Conservation (phyloP, 1,140 invertebrate species). For the Eciton burchellii region DNA sequence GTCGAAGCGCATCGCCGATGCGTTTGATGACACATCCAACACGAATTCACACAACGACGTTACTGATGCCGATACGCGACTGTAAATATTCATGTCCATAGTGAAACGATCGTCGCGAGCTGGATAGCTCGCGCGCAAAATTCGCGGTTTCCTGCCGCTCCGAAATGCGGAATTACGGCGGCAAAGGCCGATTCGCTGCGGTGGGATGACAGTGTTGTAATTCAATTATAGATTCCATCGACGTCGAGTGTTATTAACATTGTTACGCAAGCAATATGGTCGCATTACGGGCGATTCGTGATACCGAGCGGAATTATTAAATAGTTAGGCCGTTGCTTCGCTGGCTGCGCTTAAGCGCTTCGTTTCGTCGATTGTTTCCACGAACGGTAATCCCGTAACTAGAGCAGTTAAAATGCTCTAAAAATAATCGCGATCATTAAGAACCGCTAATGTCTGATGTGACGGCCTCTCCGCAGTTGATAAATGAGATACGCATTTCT, state of each 20-base stretch:
- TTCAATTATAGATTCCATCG: slow-evolving; percentile 56
- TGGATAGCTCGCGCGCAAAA: slow-evolving; percentile 18
- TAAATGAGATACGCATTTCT: no score
- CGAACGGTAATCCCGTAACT: slow-evolving; percentile 24
- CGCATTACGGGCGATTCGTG: slow-evolving; percentile 37
- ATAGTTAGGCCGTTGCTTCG: slow-evolving; percentile 18
- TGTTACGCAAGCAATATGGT: slow-evolving; percentile 49
- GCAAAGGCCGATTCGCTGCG: slow-evolving; percentile 2
- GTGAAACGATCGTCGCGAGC: slow-evolving; percentile 13
- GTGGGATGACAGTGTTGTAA: slow-evolving; percentile 39
- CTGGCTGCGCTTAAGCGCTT: background rate
- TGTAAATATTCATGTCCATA: slow-evolving; percentile 22
- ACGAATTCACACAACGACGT: background rate
- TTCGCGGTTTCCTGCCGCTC: slow-evolving; percentile 12
- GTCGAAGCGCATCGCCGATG: background rate
- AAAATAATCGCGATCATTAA: background rate
- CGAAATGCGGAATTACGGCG: slow-evolving; percentile 37
- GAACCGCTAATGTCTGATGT: no score
- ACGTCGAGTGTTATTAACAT: slow-evolving; percentile 54
- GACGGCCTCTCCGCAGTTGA: no score
- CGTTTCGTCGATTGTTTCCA: slow-evolving; percentile 42
- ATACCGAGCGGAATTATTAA: slow-evolving; percentile 52
- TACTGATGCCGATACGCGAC: background rate
- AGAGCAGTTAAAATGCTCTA: no score
- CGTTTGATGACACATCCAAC: background rate